These are phyloP conservation scores for Ctenochaetus hawaiiensis DNA, from an alignment of 2,797 vertebrate species.

Conservation along the genomic window DNA sequence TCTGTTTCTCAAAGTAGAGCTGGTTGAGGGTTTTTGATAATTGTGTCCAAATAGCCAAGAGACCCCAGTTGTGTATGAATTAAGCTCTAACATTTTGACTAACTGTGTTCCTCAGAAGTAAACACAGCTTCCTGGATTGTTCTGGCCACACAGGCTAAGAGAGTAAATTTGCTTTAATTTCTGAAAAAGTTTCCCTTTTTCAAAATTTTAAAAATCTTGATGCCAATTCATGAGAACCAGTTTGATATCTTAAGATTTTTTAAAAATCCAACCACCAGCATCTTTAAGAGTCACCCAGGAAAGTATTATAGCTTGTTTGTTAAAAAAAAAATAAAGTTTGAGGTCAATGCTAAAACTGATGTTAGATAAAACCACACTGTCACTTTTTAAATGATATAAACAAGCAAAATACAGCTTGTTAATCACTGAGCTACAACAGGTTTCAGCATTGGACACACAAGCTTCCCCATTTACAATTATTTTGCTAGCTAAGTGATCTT, in stretches of 20 bases:
- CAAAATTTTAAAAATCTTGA: too few relatives aligned
- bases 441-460: neutral
- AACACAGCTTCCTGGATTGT: constrained; percentile 20
- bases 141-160: neutral
- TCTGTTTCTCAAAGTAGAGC: constrained; percentile 4
- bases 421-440: neutral
- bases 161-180: neutral
- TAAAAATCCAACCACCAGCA: neutral
- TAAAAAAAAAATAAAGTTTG: neutral
- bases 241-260: too few relatives aligned
- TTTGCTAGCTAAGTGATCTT: neutral
- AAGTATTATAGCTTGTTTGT: neutral
- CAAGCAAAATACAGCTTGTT: neutral
- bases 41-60: constrained; percentile 34
- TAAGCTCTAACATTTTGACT: constrained; percentile 16
- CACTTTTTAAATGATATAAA: neutral
- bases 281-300: neutral
- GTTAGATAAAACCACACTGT: neutral
- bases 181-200: neutral
- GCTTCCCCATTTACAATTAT: neutral
- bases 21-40: constrained; percentile 17
- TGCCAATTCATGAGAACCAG: too few relatives aligned
- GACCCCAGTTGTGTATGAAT: constrained; percentile 13
- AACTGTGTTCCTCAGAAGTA: constrained; percentile 10
- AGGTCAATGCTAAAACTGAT: neutral